phyloP scores from a whole-genome alignment of 2,113 vertebrate species.

The Psammodynastes pulverulentus region DNA sequence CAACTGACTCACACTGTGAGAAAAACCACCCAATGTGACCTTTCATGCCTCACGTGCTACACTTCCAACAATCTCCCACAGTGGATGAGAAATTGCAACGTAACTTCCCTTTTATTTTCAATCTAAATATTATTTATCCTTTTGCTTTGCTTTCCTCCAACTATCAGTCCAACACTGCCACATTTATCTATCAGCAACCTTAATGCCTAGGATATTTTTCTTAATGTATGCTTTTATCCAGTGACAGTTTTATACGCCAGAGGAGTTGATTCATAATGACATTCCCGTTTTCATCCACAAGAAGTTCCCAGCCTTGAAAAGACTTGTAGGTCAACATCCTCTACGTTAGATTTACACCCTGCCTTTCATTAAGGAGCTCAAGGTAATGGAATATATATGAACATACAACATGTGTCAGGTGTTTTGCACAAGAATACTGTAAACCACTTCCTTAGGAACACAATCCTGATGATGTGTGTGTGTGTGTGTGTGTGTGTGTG shows the following conservation, averaged over 20 bases:
- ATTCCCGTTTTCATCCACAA: conserved; percentile 23
- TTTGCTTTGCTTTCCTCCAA: conserved; percentile 20
- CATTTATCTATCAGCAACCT: conserved; percentile 1
- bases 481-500: too few species aligned
- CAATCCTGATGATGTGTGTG: background rate
- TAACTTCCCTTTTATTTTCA: conserved; percentile 22
- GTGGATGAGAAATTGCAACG: conserved; percentile 14
- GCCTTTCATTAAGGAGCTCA: background rate
- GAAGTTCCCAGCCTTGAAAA: conserved; percentile 23
- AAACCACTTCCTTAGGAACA: background rate
- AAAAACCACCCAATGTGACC: background rate
- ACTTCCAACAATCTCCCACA: background rate
- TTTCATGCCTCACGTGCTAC: background rate
- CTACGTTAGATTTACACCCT: background rate
- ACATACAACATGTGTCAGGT: background rate
- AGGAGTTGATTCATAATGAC: conserved; percentile 23
- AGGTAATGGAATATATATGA: background rate
- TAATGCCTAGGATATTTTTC: background rate
- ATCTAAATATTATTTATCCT: background rate
- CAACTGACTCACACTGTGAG: conserved; percentile 13
- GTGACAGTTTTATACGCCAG: background rate
- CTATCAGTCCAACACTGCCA: conserved; percentile 3
- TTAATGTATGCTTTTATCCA: background rate
- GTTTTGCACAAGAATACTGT: background rate
- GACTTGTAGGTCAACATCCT: conserved; percentile 3